Evolutionary conservation across 2,797 vertebrate genomes (phyloP).

Genomic region (Lophius americanus): DNA sequence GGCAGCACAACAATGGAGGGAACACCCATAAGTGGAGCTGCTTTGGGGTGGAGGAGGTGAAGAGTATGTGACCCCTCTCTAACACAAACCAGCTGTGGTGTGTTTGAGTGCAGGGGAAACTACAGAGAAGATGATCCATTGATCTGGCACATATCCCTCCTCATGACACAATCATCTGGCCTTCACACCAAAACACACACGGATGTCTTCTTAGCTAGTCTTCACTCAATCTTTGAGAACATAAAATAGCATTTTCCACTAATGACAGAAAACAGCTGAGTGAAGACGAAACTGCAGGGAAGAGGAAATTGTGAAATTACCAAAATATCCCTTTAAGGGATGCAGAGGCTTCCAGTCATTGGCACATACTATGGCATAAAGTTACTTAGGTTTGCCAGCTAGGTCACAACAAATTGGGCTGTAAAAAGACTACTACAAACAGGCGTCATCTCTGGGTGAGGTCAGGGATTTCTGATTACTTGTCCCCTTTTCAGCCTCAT

Average conservation of each 20-base stretch:
- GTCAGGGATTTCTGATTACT: slow-evolving; percentile 18
- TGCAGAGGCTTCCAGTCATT: slow-evolving; percentile 27
- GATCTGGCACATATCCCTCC: slow-evolving; percentile 56
- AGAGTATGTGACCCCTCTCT: slow-evolving; percentile 76
- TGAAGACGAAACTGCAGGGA: slow-evolving; percentile 36
- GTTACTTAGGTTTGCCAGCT: slow-evolving; percentile 63
- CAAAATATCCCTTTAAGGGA: slow-evolving; percentile 64
- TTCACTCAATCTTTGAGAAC: slow-evolving; percentile 28
- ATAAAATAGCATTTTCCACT: slow-evolving; percentile 21
- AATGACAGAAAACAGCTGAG: slow-evolving; percentile 56
- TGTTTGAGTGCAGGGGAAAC: slow-evolving; percentile 45
- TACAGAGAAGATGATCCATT: slow-evolving; percentile 51
- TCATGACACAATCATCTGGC: slow-evolving; percentile 72
- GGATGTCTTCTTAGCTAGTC: slow-evolving; percentile 35
- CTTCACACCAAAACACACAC: slow-evolving; percentile 56
- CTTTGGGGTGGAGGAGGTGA: slow-evolving; percentile 81
- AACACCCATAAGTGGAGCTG: slow-evolving; percentile 80
- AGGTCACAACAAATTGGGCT: slow-evolving; percentile 59
- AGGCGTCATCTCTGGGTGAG: slow-evolving; percentile 16
- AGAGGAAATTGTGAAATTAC: slow-evolving; percentile 59
- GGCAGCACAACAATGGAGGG: slow-evolving; percentile 78
- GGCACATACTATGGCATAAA: slow-evolving; percentile 50
- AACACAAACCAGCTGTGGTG: slow-evolving; percentile 82
- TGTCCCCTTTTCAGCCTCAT: slow-evolving; percentile 6
- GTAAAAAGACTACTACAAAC: slow-evolving; percentile 19